Evolutionary conservation across 1,140 invertebrate genomes (phyloP), one percentile per base, ranked within the genome.

Genomic region (Eupeodes corollae): DNA sequence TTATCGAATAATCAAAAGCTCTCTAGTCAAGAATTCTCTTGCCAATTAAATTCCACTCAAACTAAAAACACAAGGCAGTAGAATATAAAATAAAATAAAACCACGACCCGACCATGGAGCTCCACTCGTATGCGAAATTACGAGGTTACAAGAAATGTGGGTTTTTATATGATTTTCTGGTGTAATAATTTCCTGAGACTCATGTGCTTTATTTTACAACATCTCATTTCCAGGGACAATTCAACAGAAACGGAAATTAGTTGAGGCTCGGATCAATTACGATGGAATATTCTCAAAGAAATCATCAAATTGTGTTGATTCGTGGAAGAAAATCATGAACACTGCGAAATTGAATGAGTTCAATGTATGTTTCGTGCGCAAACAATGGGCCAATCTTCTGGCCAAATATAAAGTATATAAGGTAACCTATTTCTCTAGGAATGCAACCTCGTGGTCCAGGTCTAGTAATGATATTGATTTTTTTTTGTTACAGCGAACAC

Each of bases 61-160:
- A n/a, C n/a, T n/a, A n/a, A n/a, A n/a, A n/a, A n/a, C n/a, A n/a
- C n/a, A n/a, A n/a, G n/a, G n/a, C n/a, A n/a, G n/a, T n/a, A n/a
- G n/a, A n/a, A n/a, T n/a, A n/a, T n/a, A 26, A 26, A 26, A 26
- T 26, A 26, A 46, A 21, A 42, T 37, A 52, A n/a, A 45, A 10
- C 10, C 33, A 52, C n/a, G n/a, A n/a, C n/a, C n/a, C n/a, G n/a
- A n/a, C n/a, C 21, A 60, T 66, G 63, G 63, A 66, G 19, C 52
- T 66, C 26, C 63, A 66, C 44, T 63, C 60, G 12, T 66, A 66
- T 50, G 63, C 63, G 1, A 66, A 66, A 42, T 48, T 55, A 12
- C 37, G 46, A 41, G 58, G 53, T 14, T 55, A 54, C 16, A 63
- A 61, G 33, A 64, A 57, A 39, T 64, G 61, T 64, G 58, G 50